Evolutionary conservation across 2,888 invertebrate species (phyloP), one percentile per base, ranked within the genome.

Genomic region (Parapristionchus giblindavisi): DNA sequence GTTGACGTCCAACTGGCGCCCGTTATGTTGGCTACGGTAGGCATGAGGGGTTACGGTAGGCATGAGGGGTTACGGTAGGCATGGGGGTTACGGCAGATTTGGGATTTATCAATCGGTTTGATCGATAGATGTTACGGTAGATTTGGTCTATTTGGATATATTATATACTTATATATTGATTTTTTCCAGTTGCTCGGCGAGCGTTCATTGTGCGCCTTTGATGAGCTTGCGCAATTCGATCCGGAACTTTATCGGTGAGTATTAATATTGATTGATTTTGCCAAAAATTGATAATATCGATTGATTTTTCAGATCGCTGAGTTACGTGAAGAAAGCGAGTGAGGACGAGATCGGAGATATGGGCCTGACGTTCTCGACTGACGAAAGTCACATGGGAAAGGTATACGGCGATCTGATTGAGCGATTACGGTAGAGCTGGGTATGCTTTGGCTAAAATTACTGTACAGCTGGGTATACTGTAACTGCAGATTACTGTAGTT

Each of bases 1-100:
- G 95, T 98, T 4, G 99, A 99, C 89, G 96, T 99, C 56, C 98
- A 97, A 0, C 96, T 99, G 89, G 98, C 99, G 0, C 94, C 96
- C 48, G 99, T 99, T 89, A 98, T 99, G 89, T 92, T 99, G 38
- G 95, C 84, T 95, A 97, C 90, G 5, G 84, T 86, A 51, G 8
- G 17, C 34, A 14, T 34, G 61, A 61, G 11, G 21, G 38, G 61
- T 1, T 61, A 38, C 65, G 2, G 65, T 65, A 51, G 32, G 6
- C 5, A 38, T 8, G 17, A 43, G 43, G 27, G 38, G 60, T 6
- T 36, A 60, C 32, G 38, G 3, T n/a, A 58, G 17, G 43, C 11
- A 43, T 14, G 43, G 43, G 43, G 11, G 8, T 32, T 29, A 60
- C 8, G 29, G 8, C n/a, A n/a, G n/a, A n/a, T n/a, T n/a, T n/a